Base-by-base conservation (phyloP, 2,797 vertebrate genomes). In the Oreortyx pictus region DNA sequence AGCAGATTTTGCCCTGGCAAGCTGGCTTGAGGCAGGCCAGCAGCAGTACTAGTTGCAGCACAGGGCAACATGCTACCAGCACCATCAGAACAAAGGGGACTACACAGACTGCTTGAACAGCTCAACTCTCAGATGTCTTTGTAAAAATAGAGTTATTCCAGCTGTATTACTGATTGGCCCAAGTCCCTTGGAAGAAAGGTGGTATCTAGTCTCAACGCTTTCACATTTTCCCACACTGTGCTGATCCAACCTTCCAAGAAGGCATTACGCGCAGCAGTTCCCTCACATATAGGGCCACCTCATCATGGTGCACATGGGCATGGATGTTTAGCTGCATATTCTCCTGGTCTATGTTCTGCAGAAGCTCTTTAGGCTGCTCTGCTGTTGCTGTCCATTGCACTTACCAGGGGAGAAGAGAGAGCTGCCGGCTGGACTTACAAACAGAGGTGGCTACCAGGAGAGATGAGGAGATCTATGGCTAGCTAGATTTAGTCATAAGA, bases 401-500 rank as follows among this genome's bases (percentile, higher is more conserved):
- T 16, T 59, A 19, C 18, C 33, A 82, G 52, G 74, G 31, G 22
- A 80, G 44, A 76, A 8, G 17, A 67, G 44, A 70, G 3, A 82
- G 52, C 29, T 87, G 68, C 68, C 75, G 91, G 46, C 23, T 88
- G 57, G 68, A 80, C 31, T 79, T 59, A 64, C 1, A 87, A 65
- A 20, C 83, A 80, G 25, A 0, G 0, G 43, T 91, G 73, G 65
- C 57, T 62, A 68, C 29, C 19, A 72, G 29, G 49, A 61, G 16
- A 86, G 33, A 75, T 46, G 8, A 86, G 37, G 8, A 86, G 37
- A 75, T 81, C 65, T 52, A 87, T 11, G 20, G 18, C 52, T 67
- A 61, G 24, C 23, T 91, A 74, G 68, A 82, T 74, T 86, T 71
- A 89, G 41, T 85, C 72, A 92, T 72, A 91, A 86, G 54, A 91